A percentile compares a stretch with the other conserved stretches of the same genome.
Conservation (phyloP, 2,888 invertebrate species). For the Cerastis rubricosa region DNA sequence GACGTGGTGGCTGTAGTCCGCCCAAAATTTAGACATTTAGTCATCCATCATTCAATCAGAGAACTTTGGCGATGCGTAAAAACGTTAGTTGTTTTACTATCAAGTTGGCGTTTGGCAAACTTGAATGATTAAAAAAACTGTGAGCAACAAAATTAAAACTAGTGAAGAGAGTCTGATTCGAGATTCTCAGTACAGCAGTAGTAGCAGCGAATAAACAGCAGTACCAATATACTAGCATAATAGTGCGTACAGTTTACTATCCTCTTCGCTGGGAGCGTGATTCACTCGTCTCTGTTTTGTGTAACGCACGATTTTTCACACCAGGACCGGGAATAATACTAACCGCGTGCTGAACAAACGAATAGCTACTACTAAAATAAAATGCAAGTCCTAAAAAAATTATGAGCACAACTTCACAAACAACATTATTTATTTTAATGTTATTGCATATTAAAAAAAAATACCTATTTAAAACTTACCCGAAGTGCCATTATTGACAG, state of each 20-base stretch:
- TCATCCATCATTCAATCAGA: too few species aligned
- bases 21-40: neutral
- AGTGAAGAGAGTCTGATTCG: neutral
- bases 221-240: conserved; percentile 53
- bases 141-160: neutral
- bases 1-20: too few species aligned
- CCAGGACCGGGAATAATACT: conserved; percentile 22
- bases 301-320: conserved; percentile 56
- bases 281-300: conserved; percentile 65
- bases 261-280: conserved; percentile 52
- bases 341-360: conserved; percentile 7
- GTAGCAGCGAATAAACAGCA: conserved; percentile 48
- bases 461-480: too few species aligned
- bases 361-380: neutral
- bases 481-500: neutral
- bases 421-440: neutral
- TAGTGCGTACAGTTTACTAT: conserved; percentile 59
- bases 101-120: neutral
- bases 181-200: conserved; percentile 1
- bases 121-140: neutral
- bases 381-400: neutral
- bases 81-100: too few species aligned
- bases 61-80: too few species aligned
- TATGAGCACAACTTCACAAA: too few species aligned
- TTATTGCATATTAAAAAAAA: too few species aligned